Evolutionary conservation across 2,888 invertebrate genomes (phyloP).

Genomic region (Junonia oenone): DNA sequence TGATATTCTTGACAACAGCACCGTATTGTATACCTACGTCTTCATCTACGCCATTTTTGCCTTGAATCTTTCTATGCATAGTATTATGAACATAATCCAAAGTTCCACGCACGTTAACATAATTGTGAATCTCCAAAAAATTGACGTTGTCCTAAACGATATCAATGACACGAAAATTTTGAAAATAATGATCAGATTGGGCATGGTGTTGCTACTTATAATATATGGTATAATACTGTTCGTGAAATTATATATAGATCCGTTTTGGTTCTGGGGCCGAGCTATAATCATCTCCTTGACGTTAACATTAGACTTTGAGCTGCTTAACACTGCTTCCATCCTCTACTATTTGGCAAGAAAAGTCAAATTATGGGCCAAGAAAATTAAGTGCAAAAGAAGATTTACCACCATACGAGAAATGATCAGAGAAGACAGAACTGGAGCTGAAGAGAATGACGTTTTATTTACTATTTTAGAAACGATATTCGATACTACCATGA

Average conservation of each 20-base stretch:
- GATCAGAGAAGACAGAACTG: background rate
- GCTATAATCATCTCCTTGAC: constrained; percentile 24
- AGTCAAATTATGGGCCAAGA: constrained; percentile 24
- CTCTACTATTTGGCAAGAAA: constrained; percentile 28
- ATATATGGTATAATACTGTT: constrained; percentile 12
- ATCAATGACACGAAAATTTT: constrained; percentile 9
- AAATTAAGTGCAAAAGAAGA: constrained; percentile 6
- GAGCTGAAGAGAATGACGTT: constrained; percentile 9
- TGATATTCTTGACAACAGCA: constrained; percentile 1
- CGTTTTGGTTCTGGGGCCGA: constrained; percentile 23
- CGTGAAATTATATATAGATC: constrained; percentile 21
- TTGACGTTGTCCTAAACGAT: constrained; percentile 12
- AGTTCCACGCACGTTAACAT: constrained; percentile 18
- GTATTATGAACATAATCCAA: constrained; percentile 12
- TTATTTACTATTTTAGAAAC: constrained; percentile 20
- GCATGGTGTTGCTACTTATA: background rate
- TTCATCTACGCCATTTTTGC: constrained; percentile 18
- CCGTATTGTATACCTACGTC: constrained; percentile 15
- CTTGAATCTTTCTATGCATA: constrained; percentile 20
- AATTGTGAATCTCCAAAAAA: constrained; percentile 17
- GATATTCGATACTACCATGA: constrained; percentile 20
- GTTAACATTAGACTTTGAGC: constrained; percentile 31
- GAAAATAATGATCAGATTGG: constrained; percentile 2
- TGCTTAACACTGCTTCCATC: constrained; percentile 23
- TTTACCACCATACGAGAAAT: constrained; percentile 12